Evolutionary conservation across 2,113 vertebrate species (phyloP).

Genomic region (Machaerirhynchus nigripectus): DNA sequence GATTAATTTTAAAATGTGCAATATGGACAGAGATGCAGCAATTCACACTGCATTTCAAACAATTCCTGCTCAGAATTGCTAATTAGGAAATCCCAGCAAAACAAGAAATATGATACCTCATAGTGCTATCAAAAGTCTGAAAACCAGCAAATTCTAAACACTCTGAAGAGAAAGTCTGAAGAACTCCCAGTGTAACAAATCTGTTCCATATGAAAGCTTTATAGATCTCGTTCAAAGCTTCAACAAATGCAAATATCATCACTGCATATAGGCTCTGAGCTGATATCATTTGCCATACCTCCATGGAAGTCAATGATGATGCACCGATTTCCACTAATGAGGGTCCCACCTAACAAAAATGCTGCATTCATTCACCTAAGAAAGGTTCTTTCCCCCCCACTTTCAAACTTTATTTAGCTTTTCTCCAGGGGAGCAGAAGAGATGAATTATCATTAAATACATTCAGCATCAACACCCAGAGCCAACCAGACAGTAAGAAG

Average conservation of each 20-base stretch:
- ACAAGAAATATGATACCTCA: not conserved
- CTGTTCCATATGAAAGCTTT: not conserved
- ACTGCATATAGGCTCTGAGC: not conserved
- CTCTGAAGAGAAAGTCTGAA: not conserved
- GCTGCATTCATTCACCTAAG: not conserved
- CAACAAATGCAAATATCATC: slow-evolving; percentile 9
- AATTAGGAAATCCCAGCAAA: slow-evolving; percentile 3
- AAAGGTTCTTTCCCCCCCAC: accelerated
- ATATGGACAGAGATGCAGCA: not conserved
- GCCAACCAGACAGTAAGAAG: not conserved
- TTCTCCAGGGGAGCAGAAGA: not conserved
- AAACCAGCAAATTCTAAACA: not conserved
- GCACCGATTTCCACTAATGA: slow-evolving; percentile 37
- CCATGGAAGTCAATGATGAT: not conserved
- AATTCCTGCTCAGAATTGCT: not conserved
- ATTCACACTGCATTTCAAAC: not conserved
- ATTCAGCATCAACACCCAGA: not conserved
- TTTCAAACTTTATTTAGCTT: slow-evolving; percentile 2
- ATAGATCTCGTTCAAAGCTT: not conserved
- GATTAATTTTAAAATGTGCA: slow-evolving; percentile 1
- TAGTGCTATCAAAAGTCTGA: not conserved
- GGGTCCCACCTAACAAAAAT: not conserved
- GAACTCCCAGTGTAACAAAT: slow-evolving; percentile 7
- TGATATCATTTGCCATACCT: not conserved
- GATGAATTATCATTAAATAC: not conserved